Percentiles rank a stretch among this genome's conserved stretches.
Conservation (phyloP, 2,888 invertebrate species). For the Tricholauxania praeusta region DNA sequence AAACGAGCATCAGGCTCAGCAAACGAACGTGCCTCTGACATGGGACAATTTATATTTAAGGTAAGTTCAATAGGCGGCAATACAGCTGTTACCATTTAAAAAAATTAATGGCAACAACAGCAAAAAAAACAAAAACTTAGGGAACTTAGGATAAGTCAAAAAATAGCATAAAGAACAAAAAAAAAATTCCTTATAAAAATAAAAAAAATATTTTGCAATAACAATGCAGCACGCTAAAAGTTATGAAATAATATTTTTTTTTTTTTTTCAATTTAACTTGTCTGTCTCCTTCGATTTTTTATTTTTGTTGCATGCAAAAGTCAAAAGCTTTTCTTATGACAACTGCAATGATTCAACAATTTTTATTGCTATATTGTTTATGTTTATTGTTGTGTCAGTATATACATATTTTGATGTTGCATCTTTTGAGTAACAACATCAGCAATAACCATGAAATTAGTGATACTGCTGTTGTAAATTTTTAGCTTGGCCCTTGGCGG, state of each 20-base stretch:
- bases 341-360: no score
- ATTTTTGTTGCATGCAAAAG: not conserved
- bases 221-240: slow-evolving; percentile 11
- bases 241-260: slow-evolving; percentile 13
- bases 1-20: no score
- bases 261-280: not conserved
- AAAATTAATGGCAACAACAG: not conserved
- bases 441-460: no score
- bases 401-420: no score
- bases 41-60: no score
- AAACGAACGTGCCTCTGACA: no score
- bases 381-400: no score
- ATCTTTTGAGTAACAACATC: no score
- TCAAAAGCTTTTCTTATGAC: slow-evolving; percentile 10
- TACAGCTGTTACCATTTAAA: not conserved
- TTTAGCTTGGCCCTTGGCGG: no score
- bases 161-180: not conserved
- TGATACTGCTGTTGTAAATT: no score
- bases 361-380: no score
- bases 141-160: not conserved
- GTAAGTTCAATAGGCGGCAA: slow-evolving; percentile 50
- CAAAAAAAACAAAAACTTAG: not conserved
- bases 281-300: slow-evolving; percentile 1
- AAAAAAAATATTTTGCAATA: slow-evolving; percentile 14
- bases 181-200: not conserved